Evolutionary conservation across 2,113 vertebrate species (phyloP), one percentile per base, ranked within the genome.

Genomic region (Castor canadensis): DNA sequence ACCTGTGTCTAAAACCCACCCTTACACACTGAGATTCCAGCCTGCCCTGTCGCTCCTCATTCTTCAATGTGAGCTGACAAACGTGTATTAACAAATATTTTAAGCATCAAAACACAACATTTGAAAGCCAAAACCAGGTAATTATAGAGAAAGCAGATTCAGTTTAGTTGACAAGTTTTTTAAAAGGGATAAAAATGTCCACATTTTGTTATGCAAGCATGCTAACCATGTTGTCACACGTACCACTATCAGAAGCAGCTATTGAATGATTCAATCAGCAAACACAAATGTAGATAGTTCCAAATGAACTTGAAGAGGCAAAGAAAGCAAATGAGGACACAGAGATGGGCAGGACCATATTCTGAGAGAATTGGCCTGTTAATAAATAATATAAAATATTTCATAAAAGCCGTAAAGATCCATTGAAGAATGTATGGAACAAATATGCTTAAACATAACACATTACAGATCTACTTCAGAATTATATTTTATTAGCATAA

Each of bases 91-190:
- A 47, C 49, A 76, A 58, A 95, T 88, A 82, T 43, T 76, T 69
- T 83, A 83, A 76, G 43, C 89, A 87, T 52, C 35, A 75, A 80
- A 95, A 82, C 75, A 40, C 49, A 87, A 87, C 38, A n/a, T 67
- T 87, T 38, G 47, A 75, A 87, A 58, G 38, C 32, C 81, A 72
- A 32, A 49, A 72, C 49, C 60, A 87, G 43, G 49, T 45, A 66
- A 89, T 89, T 87, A 64, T 67, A 75, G 47, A 87, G 67, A 81
- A 58, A 92, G 64, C 56, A 58, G 40, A 95, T 49, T 28, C 38
- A 81, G 54, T 66, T 87, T 62, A 17, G 20, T n/a, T 82, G 67
- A 60, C 56, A 87, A 15, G 1, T 82, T 95, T 86, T 62, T 75
- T 43, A 35, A 69, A 83, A 71, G 26, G 24, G 54, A 82, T 43